A percentile compares a stretch with the other conserved stretches of the same genome.
phyloP scores from a whole-genome alignment of 1,140 invertebrate genomes.

The Ceratina calcarata region DNA sequence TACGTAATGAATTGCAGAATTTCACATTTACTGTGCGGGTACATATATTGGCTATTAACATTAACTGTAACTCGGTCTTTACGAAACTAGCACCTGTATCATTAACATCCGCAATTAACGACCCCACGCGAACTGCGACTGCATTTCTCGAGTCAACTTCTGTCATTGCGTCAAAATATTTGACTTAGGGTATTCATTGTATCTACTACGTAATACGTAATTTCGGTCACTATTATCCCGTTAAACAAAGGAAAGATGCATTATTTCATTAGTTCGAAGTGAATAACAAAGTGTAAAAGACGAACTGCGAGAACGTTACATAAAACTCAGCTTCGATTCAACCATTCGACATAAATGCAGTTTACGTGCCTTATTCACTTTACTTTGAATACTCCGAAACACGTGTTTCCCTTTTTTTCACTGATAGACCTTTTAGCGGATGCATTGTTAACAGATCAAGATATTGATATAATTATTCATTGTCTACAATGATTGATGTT shows the following conservation, averaged over 20 bases:
- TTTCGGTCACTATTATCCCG: neutral
- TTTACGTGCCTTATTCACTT: neutral
- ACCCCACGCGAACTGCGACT: neutral
- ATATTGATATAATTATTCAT: too few relatives aligned
- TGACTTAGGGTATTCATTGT: too few relatives aligned
- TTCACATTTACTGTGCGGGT: too few relatives aligned
- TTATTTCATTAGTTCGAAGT: neutral
- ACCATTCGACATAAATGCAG: neutral
- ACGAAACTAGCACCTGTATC: neutral
- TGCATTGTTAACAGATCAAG: too few relatives aligned
- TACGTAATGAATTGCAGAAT: too few relatives aligned
- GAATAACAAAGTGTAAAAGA: neutral
- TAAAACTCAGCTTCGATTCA: neutral
- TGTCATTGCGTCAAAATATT: neutral
- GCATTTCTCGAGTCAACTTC: neutral
- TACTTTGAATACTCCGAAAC: too few relatives aligned
- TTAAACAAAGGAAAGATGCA: neutral
- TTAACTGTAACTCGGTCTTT: neutral
- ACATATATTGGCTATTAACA: neutral
- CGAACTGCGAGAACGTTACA: neutral
- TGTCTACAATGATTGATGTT: neutral
- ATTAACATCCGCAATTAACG: conserved; percentile 15
- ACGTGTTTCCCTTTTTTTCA: too few relatives aligned
- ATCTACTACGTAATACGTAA: neutral
- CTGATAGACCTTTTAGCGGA: too few relatives aligned